Conservation (phyloP, 2,888 invertebrate species). For the Cataglyphis rosenhaueri region DNA sequence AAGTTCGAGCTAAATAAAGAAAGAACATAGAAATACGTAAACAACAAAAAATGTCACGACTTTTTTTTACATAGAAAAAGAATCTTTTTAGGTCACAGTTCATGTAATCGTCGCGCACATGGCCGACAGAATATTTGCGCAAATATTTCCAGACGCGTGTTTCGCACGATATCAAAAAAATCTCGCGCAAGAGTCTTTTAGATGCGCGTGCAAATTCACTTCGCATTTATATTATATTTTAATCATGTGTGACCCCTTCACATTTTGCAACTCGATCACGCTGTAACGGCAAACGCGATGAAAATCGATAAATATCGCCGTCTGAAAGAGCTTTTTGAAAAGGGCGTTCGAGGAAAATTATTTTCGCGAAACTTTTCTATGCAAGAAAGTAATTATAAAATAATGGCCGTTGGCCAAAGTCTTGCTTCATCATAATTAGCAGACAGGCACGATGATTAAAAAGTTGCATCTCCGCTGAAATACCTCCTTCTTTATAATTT, state of each 20-base stretch:
- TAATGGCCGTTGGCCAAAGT: slow-evolving; percentile 1
- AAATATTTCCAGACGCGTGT: background rate
- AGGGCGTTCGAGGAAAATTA: background rate
- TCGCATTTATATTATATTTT: background rate
- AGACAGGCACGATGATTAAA: slow-evolving; percentile 26
- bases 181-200: background rate
- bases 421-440: slow-evolving; percentile 32
- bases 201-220: background rate
- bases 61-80: background rate
- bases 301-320: background rate
- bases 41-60: background rate
- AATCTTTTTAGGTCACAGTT: background rate
- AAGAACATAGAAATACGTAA: background rate
- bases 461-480: slow-evolving; percentile 7
- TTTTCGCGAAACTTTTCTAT: slow-evolving; percentile 12
- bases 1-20: slow-evolving; percentile 14
- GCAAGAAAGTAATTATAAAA: slow-evolving; percentile 30
- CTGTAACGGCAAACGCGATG: background rate
- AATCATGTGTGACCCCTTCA: background rate
- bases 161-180: slow-evolving; percentile 11
- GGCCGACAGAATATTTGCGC: background rate
- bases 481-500: slow-evolving; percentile 20
- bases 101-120: background rate
- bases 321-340: slow-evolving; percentile 4
- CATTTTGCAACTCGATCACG: background rate